Percentiles rank a stretch among this genome's conserved stretches.
phyloP scores from a whole-genome alignment of 1,140 invertebrate genomes.

The Macrosteles quadrilineatus region DNA sequence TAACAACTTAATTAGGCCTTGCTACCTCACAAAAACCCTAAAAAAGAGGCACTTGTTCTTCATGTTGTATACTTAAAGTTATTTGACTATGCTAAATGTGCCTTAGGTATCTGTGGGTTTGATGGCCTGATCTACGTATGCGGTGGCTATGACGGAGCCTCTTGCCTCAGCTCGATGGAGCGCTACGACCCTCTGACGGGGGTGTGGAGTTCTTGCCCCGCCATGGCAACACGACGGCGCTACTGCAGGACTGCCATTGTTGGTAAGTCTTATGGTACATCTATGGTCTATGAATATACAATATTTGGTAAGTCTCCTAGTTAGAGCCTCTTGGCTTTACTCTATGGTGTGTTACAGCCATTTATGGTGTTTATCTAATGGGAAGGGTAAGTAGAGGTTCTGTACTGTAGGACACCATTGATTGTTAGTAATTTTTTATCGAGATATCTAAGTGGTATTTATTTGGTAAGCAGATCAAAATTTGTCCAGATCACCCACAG shows the following conservation, averaged over 20 bases:
- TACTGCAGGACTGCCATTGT: constrained; percentile 65
- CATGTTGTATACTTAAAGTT: no score
- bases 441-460: no score
- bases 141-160: constrained; percentile 73
- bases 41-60: no score
- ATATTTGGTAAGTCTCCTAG: not conserved
- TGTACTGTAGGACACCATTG: no score
- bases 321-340: not conserved
- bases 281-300: not conserved
- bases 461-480: no score
- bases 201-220: constrained; percentile 66
- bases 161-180: constrained; percentile 68
- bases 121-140: constrained; percentile 70
- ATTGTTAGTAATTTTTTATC: no score
- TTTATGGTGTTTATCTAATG: not conserved
- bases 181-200: constrained; percentile 66
- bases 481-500: no score
- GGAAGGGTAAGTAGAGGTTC: no score
- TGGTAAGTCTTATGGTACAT: constrained; percentile 51
- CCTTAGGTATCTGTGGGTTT: constrained; percentile 59
- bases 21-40: no score
- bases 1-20: no score
- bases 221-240: constrained; percentile 63
- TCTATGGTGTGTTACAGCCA: not conserved
- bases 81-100: no score